Base-by-base conservation (phyloP, 2,797 vertebrate species). In the Chrysocyon brachyurus region DNA sequence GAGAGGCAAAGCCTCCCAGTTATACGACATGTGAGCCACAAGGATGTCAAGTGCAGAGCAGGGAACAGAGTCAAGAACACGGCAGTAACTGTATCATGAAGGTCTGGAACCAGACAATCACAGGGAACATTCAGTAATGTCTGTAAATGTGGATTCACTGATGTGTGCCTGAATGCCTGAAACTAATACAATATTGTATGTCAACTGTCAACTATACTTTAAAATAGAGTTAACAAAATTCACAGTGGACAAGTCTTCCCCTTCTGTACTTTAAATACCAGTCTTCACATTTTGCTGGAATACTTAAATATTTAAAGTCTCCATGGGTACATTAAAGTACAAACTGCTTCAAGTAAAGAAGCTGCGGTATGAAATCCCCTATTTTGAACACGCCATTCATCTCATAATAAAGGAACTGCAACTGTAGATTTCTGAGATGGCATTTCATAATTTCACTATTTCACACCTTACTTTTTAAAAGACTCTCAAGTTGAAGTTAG, bases 381-480 rank as follows among this genome's bases (percentile, higher is more conserved):
- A 64, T 66, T 96, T 79, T 91, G 72, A 81, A 96, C 33, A 85
- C 26, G 52, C 56, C 54, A 66, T 6, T 90, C 33, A 57, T 79
- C 87, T 73, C 94, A 33, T 72, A 49, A 75, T 19, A 40, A 46
- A 85, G 95, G 28, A 96, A 97, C 96, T 22, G 84, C 14, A 66
- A 66, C 28, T 82, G 24, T 64, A 61, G 68, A 75, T 59, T 88
- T 84, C 6, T 57, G n/a, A 92, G 81, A 85, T 81, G 31, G 77
- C 57, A 84, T 40, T 94, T 93, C 68, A 63, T 87, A 70, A 82
- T 83, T 96, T 96, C 59, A 94, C 0, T 73, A 86, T 90, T 73
- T 87, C 63, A 57, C 19, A 75, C 17, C 46, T 66, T 90, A 79
- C 59, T 92, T 94, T 70, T 90, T 70, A 82, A 96, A 93, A 91